phyloP scores from a whole-genome alignment of 2,888 invertebrate species.

The Chloroclystis v-ata region DNA sequence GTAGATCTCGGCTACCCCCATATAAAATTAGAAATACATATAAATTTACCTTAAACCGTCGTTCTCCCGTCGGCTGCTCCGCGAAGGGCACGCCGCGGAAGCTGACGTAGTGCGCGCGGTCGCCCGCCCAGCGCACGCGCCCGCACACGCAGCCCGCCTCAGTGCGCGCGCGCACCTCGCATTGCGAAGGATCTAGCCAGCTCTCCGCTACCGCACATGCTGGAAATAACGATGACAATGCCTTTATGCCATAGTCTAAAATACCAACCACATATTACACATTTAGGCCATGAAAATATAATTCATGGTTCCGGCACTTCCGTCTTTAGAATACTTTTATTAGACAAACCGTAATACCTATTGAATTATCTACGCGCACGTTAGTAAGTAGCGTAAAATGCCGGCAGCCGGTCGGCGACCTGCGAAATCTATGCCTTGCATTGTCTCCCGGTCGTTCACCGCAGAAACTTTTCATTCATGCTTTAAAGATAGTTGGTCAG shows the following conservation, averaged over 20 bases:
- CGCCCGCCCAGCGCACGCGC: conserved; percentile 32
- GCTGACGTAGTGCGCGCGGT: conserved; percentile 49
- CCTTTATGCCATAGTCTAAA: too few species aligned
- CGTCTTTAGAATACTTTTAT: too few species aligned
- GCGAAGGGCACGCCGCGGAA: conserved; percentile 70
- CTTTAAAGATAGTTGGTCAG: too few species aligned
- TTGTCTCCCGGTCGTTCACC: neutral
- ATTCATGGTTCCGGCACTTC: too few species aligned
- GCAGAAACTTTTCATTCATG: too few species aligned
- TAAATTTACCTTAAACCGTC: conserved; percentile 59
- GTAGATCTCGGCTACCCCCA: too few species aligned
- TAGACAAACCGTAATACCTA: too few species aligned
- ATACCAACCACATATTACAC: too few species aligned
- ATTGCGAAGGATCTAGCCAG: conserved; percentile 15
- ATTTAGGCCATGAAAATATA: too few species aligned
- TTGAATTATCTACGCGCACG: too few species aligned
- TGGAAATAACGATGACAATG: conserved; percentile 31
- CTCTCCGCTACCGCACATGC: conserved; percentile 27
- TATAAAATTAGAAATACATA: too few species aligned
- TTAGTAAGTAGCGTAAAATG: too few species aligned
- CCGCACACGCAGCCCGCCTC: conserved; percentile 58
- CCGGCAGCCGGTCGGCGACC: neutral
- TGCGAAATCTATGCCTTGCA: neutral
- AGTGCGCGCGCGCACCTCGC: conserved; percentile 36
- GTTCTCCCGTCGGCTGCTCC: conserved; percentile 54